phyloP scores from a whole-genome alignment of 2,113 vertebrate genomes.

The Natator depressus region DNA sequence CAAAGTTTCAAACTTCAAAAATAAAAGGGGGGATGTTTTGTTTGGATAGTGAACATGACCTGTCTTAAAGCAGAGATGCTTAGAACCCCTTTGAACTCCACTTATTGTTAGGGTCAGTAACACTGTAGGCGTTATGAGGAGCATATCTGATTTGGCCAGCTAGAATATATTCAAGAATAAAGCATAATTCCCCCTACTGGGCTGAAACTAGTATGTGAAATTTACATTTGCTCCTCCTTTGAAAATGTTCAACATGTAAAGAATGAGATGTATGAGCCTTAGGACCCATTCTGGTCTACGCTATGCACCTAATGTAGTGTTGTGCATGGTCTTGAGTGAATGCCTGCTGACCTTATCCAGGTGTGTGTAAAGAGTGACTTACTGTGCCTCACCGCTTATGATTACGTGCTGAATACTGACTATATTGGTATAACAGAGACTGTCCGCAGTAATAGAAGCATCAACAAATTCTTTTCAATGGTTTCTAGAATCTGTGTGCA shows the following conservation, averaged over 20 bases:
- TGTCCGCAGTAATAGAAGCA: background rate
- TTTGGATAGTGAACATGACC: background rate
- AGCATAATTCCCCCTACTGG: background rate
- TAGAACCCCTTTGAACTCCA: background rate
- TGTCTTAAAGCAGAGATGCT: background rate
- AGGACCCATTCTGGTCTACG: background rate
- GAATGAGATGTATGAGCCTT: background rate
- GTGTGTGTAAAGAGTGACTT: background rate
- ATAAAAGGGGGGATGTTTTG: background rate
- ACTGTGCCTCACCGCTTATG: background rate
- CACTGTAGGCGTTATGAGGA: background rate
- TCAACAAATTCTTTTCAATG: background rate
- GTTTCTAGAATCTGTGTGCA: background rate
- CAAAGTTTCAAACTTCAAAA: background rate
- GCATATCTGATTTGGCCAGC: background rate
- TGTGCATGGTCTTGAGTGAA: background rate
- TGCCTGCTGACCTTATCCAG: background rate
- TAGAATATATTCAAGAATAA: background rate
- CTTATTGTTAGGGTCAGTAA: background rate
- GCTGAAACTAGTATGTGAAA: background rate
- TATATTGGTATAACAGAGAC: background rate
- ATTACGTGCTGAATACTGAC: background rate
- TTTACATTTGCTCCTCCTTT: background rate
- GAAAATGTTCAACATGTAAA: background rate
- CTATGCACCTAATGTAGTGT: background rate